Percentiles rank a stretch among this genome's conserved stretches.
Conservation (phyloP, 2,113 vertebrate species). For the Carlito syrichta region DNA sequence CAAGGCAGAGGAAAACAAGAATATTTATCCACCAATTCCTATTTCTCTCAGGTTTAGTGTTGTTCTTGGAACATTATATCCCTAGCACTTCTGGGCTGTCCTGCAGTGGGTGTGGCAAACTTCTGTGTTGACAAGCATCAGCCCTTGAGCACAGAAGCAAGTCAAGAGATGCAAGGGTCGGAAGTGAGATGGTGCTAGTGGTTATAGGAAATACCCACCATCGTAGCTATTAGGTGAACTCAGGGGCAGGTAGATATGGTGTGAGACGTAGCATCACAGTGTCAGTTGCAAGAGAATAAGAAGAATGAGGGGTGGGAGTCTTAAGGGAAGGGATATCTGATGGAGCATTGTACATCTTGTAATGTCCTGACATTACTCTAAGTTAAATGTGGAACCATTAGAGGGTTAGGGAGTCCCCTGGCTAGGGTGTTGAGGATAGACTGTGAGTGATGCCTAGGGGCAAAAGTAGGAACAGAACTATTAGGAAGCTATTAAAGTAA, state of each 20-base stretch:
- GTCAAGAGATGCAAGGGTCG: background rate
- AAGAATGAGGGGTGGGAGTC: rapidly evolving
- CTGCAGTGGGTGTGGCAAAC: background rate
- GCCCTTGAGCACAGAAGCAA: background rate
- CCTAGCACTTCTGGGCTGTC: background rate
- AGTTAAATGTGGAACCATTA: background rate
- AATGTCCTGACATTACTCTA: background rate
- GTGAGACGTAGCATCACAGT: background rate
- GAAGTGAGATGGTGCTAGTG: background rate
- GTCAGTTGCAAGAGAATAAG: background rate
- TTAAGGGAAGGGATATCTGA: background rate
- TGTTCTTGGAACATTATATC: background rate
- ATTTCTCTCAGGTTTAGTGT: background rate
- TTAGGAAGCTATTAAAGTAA: background rate
- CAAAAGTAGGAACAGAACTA: background rate
- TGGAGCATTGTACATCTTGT: background rate
- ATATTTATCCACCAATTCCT: background rate
- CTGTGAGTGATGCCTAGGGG: background rate
- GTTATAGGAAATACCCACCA: background rate
- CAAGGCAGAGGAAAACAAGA: background rate
- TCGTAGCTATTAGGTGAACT: background rate
- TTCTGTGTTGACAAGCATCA: background rate
- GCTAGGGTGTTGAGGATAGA: background rate
- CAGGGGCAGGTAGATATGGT: background rate
- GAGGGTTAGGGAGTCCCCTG: background rate